Conservation (phyloP, 2,888 invertebrate genomes). For the Philaethria dido region DNA sequence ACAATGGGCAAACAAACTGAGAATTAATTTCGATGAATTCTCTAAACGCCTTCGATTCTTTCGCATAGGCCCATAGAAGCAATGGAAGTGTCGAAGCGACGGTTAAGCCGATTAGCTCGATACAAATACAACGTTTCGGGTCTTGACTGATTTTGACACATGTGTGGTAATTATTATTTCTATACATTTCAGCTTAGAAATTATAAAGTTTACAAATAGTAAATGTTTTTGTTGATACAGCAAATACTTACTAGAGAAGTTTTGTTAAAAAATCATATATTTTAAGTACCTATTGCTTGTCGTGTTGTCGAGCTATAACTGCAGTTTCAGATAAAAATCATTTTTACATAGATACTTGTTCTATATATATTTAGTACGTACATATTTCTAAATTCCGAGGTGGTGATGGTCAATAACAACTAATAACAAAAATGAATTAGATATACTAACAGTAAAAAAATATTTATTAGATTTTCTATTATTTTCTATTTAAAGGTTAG, state of each 20-base stretch:
- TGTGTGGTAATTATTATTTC: conserved; percentile 61
- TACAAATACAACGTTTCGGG: conserved; percentile 70
- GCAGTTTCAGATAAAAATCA: too few species aligned
- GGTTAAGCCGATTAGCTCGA: conserved; percentile 79
- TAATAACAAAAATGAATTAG: too few species aligned
- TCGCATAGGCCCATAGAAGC: conserved; percentile 57
- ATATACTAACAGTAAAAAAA: too few species aligned
- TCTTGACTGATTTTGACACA: conserved; percentile 57
- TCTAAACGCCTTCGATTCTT: conserved; percentile 75
- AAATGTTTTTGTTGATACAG: background rate
- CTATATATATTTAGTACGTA: too few species aligned
- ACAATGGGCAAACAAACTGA: conserved; percentile 80
- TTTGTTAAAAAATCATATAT: conserved; percentile 9
- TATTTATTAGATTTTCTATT: too few species aligned
- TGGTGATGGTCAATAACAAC: too few species aligned
- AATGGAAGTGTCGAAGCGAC: conserved; percentile 63
- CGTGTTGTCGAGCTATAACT: too few species aligned
- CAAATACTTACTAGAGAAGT: background rate
- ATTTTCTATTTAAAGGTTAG: too few species aligned
- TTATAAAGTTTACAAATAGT: conserved; percentile 35
- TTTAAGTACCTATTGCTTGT: too few species aligned
- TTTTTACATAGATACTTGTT: too few species aligned
- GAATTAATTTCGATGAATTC: conserved; percentile 81
- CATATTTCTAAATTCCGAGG: too few species aligned
- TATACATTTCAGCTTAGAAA: conserved; percentile 51